Base-by-base conservation (phyloP, 2,888 invertebrate species). In the Cryptus armator region DNA sequence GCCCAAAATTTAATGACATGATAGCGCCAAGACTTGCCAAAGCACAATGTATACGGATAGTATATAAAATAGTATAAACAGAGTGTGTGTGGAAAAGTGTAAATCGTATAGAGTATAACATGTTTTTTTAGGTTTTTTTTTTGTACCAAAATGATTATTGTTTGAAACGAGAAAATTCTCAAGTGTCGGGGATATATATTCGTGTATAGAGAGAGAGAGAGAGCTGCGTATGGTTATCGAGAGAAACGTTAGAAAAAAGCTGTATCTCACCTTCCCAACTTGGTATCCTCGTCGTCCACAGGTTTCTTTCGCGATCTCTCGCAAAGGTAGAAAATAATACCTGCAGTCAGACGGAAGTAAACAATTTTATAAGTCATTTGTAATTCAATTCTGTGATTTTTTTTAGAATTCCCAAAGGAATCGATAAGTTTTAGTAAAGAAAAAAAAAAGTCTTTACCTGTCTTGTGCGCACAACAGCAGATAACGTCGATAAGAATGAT, bases 251-350 rank as follows among this genome's bases (percentile, higher is more conserved):
- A 29, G 51, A 71, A 64, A 43, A 64, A 85, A 56, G 4, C 56
- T 9, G 84, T 70, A 90, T 67, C 94, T 95, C 95, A 98, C 98
- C 97, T 98, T 95, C 97, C 97, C 84, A 98, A 94, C 94, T 97
- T 98, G 0, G 97, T 95, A 94, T 97, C 97, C 82, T 97, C 97
- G 87, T 97, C 97, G 88, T 97, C 96, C 82, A 96, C 95, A 81
- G 96, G 95, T 93, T 96, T 96, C 70, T 95, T 95, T 51, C 96
- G 95, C 87, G 95, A 94, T 87, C 94, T 93, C 70, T 94, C 94
- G 88, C 94, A 94, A 62, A 94, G 89, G 85, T 94, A 93, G 89
- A 92, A 94, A 67, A 94, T 91, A 59, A 94, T 92, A 68, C 94
- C 94, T 94, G 89, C 19, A 89, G 85, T 32, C 59, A 74, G 86